These are phyloP conservation scores for Oncorhynchus gorbuscha DNA, from an alignment of 2,113 vertebrate species.

Conservation along the genomic window DNA sequence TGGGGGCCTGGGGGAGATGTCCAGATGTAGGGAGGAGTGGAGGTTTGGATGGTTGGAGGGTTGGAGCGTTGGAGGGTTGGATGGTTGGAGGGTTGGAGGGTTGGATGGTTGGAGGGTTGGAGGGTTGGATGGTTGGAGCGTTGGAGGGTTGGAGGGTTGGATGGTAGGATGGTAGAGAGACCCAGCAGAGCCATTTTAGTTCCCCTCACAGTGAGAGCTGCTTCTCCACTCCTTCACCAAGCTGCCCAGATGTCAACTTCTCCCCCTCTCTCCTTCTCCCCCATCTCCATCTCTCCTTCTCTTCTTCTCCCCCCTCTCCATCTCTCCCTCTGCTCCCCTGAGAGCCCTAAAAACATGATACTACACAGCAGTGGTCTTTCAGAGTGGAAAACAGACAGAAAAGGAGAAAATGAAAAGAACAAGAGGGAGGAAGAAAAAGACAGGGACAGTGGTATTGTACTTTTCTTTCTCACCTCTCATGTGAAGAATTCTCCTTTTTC, in stretches of 20 bases:
- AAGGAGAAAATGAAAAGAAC: not conserved
- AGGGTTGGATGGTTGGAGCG: slow-evolving; percentile 9
- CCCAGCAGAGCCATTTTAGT: slow-evolving; percentile 71
- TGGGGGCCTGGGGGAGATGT: slow-evolving; percentile 15
- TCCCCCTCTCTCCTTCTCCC: slow-evolving; percentile 37
- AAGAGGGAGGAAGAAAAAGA: slow-evolving; percentile 20
- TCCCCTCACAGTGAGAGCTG: slow-evolving; percentile 72
- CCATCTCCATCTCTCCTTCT: slow-evolving; percentile 49
- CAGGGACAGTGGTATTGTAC: slow-evolving; percentile 15
- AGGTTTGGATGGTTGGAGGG: no score
- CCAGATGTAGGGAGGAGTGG: no score
- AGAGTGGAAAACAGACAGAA: slow-evolving; percentile 59
- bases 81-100: slow-evolving; percentile 51
- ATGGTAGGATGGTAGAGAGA: slow-evolving; percentile 29
- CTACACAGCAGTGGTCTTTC: slow-evolving; percentile 78
- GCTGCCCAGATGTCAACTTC: slow-evolving; percentile 86
- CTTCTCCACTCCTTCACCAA: slow-evolving; percentile 76
- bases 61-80: slow-evolving; percentile 15
- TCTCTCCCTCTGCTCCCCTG: slow-evolving; percentile 66
- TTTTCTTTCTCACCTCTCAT: slow-evolving; percentile 15
- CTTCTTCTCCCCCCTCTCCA: slow-evolving; percentile 45
- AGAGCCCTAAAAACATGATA: slow-evolving; percentile 83
- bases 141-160: no score
- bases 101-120: slow-evolving; percentile 50
- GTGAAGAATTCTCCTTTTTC: slow-evolving; percentile 38